phyloP scores from a whole-genome alignment of 2,113 vertebrate species.

The Dasyprocta punctata region DNA sequence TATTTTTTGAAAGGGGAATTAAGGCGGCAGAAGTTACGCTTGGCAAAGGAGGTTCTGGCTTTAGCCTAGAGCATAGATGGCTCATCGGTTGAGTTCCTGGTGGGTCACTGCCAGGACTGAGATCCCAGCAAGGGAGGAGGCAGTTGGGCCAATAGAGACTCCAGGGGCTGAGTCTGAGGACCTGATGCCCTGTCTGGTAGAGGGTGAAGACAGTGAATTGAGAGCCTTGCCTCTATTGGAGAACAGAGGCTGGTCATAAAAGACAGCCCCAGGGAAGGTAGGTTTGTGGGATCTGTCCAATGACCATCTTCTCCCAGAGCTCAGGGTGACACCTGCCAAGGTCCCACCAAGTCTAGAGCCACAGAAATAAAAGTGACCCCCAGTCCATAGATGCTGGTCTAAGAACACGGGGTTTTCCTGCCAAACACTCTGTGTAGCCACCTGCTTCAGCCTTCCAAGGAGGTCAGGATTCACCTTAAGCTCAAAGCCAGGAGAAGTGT shows the following conservation, averaged over 20 bases:
- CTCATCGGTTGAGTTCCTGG: background rate
- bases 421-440: background rate
- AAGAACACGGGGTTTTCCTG: background rate
- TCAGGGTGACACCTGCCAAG: background rate
- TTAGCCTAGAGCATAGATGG: rapidly evolving
- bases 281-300: background rate
- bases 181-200: background rate
- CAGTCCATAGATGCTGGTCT: background rate
- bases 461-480: background rate
- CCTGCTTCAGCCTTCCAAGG: background rate
- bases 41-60: background rate
- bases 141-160: background rate
- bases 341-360: background rate
- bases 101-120: background rate
- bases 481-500: background rate
- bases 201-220: background rate
- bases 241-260: background rate
- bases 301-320: background rate
- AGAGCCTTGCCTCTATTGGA: background rate
- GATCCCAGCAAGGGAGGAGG: background rate
- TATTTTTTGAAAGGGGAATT: background rate
- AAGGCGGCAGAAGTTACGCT: background rate
- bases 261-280: background rate
- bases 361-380: background rate
- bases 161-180: background rate